A percentile compares a stretch with the other conserved stretches of the same genome.
Evolutionary conservation across 2,888 invertebrate genomes (phyloP).

Genomic region (Eupithecia insigniata): DNA sequence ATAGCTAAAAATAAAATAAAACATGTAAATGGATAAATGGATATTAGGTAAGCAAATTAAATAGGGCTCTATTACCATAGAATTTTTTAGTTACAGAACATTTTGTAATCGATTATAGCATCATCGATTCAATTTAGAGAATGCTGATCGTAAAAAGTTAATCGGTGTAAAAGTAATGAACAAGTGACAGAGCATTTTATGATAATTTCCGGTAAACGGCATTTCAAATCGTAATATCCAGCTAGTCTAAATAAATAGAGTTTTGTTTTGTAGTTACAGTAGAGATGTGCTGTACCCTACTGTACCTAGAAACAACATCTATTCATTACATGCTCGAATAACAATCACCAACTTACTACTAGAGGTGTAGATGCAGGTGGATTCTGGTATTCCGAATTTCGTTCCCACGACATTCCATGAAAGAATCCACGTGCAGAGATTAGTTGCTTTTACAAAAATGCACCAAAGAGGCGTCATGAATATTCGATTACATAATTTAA

Average conservation of each 20-base stretch:
- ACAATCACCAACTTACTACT: background rate
- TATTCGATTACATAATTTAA: conserved; percentile 78
- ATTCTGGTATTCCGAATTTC: conserved; percentile 16
- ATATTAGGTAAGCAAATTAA: conserved; percentile 4
- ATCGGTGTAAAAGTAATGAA: background rate
- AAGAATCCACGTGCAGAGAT: conserved; percentile 44
- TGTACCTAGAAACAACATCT: no score
- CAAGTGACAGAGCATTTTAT: background rate
- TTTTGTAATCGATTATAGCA: conserved; percentile 49
- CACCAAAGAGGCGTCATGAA: conserved; percentile 62
- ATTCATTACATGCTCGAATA: background rate
- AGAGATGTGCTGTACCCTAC: no score
- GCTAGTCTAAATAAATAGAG: background rate
- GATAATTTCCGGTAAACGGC: background rate
- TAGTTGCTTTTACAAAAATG: conserved; percentile 53
- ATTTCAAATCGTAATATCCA: background rate
- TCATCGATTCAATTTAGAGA: background rate
- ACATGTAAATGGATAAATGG: background rate
- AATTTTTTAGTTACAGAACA: conserved; percentile 31
- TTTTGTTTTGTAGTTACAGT: background rate
- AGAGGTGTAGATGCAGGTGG: background rate
- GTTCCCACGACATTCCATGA: conserved; percentile 25
- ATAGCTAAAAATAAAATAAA: background rate
- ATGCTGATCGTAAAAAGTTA: background rate
- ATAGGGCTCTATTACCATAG: background rate